Percentiles rank a stretch among this genome's conserved stretches.
These are phyloP conservation scores for Triops longicaudatus DNA, from an alignment of 1,140 invertebrate genomes.

Conservation along the genomic window DNA sequence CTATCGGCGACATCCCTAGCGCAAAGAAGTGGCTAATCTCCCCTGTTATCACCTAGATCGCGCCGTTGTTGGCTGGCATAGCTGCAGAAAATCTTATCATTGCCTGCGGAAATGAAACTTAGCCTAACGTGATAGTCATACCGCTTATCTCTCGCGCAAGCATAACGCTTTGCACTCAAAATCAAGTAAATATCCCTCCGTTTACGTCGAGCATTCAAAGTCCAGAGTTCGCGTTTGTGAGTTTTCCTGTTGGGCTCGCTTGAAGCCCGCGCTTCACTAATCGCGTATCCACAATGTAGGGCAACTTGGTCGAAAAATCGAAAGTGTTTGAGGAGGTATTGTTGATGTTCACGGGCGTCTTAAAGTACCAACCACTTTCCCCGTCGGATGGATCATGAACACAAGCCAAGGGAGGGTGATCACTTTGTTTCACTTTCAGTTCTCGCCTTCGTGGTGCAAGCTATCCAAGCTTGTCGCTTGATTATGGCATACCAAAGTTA, in stretches of 20 bases:
- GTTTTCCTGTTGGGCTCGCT: neutral
- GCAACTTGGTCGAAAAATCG: neutral
- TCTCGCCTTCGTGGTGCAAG: neutral
- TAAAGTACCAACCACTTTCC: neutral
- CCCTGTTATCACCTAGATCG: neutral
- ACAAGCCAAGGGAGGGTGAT: neutral
- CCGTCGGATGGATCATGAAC: neutral
- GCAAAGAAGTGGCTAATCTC: neutral
- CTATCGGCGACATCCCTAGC: neutral
- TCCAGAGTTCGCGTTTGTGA: neutral
- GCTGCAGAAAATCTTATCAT: neutral
- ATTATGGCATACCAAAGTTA: neutral
- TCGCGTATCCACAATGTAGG: neutral
- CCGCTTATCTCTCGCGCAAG: neutral
- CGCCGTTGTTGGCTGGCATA: neutral
- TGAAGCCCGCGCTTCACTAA: neutral
- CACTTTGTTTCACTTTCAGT: neutral
- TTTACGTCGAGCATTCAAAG: neutral
- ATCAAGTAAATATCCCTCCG: neutral
- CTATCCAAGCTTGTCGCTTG: constrained; percentile 1
- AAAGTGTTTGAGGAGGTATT: neutral
- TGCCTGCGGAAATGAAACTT: neutral
- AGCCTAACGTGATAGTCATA: neutral
- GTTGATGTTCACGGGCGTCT: neutral
- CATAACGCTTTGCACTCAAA: neutral